Conservation (phyloP, 2,113 vertebrate species). For the Paratilapia polleni region DNA sequence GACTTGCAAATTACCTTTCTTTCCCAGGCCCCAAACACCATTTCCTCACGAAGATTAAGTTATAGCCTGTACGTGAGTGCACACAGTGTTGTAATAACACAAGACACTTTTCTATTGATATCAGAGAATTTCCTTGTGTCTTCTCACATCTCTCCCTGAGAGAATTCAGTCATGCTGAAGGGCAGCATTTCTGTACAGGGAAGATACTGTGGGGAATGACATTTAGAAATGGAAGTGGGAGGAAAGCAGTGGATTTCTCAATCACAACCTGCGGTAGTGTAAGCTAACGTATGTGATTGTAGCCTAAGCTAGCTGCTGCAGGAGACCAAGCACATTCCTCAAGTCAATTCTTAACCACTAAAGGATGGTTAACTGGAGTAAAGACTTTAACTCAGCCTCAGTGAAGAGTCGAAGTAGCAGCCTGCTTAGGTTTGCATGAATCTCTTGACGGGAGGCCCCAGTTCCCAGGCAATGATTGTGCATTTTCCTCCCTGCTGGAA, state of each 20-base stretch:
- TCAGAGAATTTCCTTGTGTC: slow-evolving; percentile 63
- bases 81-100: slow-evolving; percentile 73
- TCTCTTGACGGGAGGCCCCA: slow-evolving; percentile 45
- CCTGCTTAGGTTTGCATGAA: slow-evolving; percentile 57
- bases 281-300: slow-evolving; percentile 1
- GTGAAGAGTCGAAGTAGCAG: slow-evolving; percentile 24
- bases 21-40: slow-evolving; percentile 73
- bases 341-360: slow-evolving; percentile 61
- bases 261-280: slow-evolving; percentile 42
- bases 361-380: slow-evolving; percentile 62
- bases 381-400: slow-evolving; percentile 31
- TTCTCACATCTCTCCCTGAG: slow-evolving; percentile 60
- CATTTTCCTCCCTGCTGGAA: slow-evolving; percentile 70
- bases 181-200: slow-evolving; percentile 55
- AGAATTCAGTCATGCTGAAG: slow-evolving; percentile 70
- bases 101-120: slow-evolving; percentile 68
- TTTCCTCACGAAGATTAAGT: slow-evolving; percentile 79
- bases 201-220: slow-evolving; percentile 63
- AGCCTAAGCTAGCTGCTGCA: slow-evolving; percentile 12
- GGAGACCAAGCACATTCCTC: slow-evolving; percentile 33
- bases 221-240: slow-evolving; percentile 63
- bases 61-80: slow-evolving; percentile 73
- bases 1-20: slow-evolving; percentile 82
- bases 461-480: slow-evolving; percentile 72
- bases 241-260: slow-evolving; percentile 46